Percentiles rank a stretch among this genome's conserved stretches.
phyloP scores from a whole-genome alignment of 2,888 invertebrate genomes.

The Tineola bisselliella region DNA sequence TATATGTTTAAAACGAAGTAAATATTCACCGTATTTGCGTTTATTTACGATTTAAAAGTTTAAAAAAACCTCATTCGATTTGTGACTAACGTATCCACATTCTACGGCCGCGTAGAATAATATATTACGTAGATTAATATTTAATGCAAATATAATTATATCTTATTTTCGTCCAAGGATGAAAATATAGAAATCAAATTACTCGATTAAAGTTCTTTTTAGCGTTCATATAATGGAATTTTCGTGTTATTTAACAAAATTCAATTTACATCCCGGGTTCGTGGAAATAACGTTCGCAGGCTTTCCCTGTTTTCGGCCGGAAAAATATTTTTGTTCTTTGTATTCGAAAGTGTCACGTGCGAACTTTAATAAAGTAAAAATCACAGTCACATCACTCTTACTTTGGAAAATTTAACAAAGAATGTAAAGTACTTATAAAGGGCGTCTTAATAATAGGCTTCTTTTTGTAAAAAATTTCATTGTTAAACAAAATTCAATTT shows the following conservation, averaged over 20 bases:
- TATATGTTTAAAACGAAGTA: constrained; percentile 14
- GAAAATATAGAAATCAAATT: neutral
- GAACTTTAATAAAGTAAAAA: constrained; percentile 11
- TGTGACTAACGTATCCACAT: no score
- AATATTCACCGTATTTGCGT: neutral
- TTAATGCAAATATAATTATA: neutral
- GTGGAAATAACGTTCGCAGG: neutral
- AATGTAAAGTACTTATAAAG: neutral
- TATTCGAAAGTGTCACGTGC: constrained; percentile 11
- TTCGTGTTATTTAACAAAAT: constrained; percentile 13
- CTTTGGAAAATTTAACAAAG: constrained; percentile 8
- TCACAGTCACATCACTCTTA: constrained; percentile 2
- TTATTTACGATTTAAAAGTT: neutral
- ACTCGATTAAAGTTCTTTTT: neutral
- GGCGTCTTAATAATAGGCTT: neutral
- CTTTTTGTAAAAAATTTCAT: neutral
- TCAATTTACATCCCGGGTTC: constrained; percentile 1
- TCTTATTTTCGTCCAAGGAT: neutral
- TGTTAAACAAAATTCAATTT: no score
- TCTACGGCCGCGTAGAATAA: neutral
- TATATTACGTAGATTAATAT: neutral
- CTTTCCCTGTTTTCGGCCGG: neutral
- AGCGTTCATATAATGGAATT: constrained; percentile 10
- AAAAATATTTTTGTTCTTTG: constrained; percentile 12
- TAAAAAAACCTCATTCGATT: no score